A percentile compares a stretch with the other conserved stretches of the same genome.
phyloP scores from a whole-genome alignment of 2,888 invertebrate species.

The Crossocerus cetratus region DNA sequence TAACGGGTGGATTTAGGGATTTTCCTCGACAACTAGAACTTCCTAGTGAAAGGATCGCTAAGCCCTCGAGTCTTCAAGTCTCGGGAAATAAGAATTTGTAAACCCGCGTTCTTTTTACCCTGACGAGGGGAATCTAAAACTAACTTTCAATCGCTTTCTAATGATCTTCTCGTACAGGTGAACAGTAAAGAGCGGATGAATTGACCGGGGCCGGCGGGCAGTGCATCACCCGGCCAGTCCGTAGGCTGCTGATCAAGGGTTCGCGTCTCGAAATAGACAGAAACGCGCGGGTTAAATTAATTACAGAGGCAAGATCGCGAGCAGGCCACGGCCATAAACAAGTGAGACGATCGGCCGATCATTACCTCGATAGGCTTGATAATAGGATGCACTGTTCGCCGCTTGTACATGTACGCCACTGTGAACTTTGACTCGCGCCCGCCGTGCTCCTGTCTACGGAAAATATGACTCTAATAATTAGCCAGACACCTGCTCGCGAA shows the following conservation, averaged over 20 bases:
- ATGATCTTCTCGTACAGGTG: too few species aligned
- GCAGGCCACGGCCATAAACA: slow-evolving; percentile 68
- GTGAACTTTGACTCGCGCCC: slow-evolving; percentile 20
- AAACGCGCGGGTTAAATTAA: slow-evolving; percentile 68
- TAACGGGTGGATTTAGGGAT: slow-evolving; percentile 52
- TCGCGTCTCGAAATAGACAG: slow-evolving; percentile 56
- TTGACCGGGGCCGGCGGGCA: slow-evolving; percentile 33
- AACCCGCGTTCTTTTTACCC: not conserved
- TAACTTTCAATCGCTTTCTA: not conserved
- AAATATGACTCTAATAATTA: too few species aligned
- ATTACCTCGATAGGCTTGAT: slow-evolving; percentile 67
- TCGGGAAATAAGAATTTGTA: not conserved
- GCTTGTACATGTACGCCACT: slow-evolving; percentile 56
- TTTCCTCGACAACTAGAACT: slow-evolving; percentile 31
- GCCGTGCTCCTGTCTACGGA: too few species aligned
- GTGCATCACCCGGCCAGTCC: slow-evolving; percentile 50
- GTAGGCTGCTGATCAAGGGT: slow-evolving; percentile 54
- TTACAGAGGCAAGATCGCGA: slow-evolving; percentile 65
- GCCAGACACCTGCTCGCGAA: too few species aligned
- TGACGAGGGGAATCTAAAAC: not conserved
- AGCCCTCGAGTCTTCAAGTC: not conserved
- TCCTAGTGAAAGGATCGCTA: slow-evolving; percentile 42
- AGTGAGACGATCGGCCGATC: slow-evolving; percentile 69
- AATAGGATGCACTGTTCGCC: slow-evolving; percentile 67
- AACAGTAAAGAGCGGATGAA: not conserved